Conservation (phyloP, 2,888 invertebrate species). For the Dasysyrphus tricinctus region DNA sequence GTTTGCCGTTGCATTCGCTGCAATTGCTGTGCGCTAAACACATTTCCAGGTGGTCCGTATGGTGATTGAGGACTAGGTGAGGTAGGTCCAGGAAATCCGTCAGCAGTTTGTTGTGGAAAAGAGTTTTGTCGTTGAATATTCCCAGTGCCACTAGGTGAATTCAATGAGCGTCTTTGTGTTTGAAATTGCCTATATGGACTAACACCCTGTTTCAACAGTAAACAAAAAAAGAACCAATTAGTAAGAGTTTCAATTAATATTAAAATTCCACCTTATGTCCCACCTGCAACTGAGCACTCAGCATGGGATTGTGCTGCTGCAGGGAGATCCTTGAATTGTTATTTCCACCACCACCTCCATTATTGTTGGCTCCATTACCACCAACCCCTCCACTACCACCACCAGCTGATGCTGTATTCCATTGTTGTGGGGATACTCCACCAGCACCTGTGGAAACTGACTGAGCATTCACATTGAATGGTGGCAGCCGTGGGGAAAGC, state of each 20-base stretch:
- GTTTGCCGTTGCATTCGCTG: slow-evolving; percentile 83
- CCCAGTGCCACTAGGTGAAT: slow-evolving; percentile 81
- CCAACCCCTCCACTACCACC: slow-evolving; percentile 70
- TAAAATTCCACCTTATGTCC: slow-evolving; percentile 79
- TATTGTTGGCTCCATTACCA: slow-evolving; percentile 75
- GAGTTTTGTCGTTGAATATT: slow-evolving; percentile 82
- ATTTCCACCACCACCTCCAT: slow-evolving; percentile 74
- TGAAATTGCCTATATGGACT: slow-evolving; percentile 82
- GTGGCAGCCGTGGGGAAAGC: slow-evolving; percentile 82
- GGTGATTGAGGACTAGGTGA: slow-evolving; percentile 81
- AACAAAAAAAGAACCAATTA: slow-evolving; percentile 48
- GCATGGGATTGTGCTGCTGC: slow-evolving; percentile 94
- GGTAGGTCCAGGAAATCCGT: slow-evolving; percentile 79
- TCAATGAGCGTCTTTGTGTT: slow-evolving; percentile 81
- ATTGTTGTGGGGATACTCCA: slow-evolving; percentile 78
- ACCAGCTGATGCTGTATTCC: slow-evolving; percentile 76
- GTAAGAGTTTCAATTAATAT: slow-evolving; percentile 4
- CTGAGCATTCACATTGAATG: slow-evolving; percentile 77
- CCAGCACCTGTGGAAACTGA: slow-evolving; percentile 70
- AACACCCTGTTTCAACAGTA: slow-evolving; percentile 78
- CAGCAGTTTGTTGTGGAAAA: slow-evolving; percentile 77
- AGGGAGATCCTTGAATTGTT: slow-evolving; percentile 73
- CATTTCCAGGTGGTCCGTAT: slow-evolving; percentile 78
- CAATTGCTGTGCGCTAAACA: slow-evolving; percentile 81
- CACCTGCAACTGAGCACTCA: slow-evolving; percentile 93